Conservation (phyloP, 2,888 invertebrate genomes). For the Hoplodrina ambigua region DNA sequence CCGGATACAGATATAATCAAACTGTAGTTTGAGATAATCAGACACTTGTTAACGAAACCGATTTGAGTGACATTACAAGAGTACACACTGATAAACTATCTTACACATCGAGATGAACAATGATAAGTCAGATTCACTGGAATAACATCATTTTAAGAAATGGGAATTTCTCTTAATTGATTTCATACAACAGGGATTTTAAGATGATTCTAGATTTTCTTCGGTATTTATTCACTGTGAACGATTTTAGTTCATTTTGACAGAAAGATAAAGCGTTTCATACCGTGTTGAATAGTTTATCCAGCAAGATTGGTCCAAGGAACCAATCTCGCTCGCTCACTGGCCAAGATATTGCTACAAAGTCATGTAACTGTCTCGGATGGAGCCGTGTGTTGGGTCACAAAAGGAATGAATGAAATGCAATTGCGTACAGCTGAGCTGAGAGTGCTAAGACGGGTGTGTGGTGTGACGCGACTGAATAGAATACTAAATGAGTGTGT, state of each 20-base stretch:
- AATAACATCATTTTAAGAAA: background rate
- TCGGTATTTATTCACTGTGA: background rate
- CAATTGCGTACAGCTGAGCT: background rate
- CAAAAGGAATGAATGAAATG: background rate
- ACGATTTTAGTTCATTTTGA: background rate
- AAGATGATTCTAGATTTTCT: background rate
- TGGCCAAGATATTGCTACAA: background rate
- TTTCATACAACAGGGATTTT: background rate
- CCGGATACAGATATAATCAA: conserved; percentile 19
- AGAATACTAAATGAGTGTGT: background rate
- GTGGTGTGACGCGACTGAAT: background rate
- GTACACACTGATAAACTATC: conserved; percentile 45
- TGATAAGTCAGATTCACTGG: background rate
- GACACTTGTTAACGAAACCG: conserved; percentile 35
- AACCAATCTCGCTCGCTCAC: background rate
- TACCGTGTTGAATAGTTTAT: background rate
- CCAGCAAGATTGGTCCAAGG: background rate
- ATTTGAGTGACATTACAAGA: conserved; percentile 48
- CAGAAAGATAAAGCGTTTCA: background rate
- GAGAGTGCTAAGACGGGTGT: background rate
- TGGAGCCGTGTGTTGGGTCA: background rate
- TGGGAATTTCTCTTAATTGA: too few relatives aligned
- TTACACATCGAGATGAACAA: conserved; percentile 20
- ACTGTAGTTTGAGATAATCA: conserved; percentile 30
- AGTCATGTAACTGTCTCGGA: background rate